phyloP scores from a whole-genome alignment of 2,888 invertebrate species.

The Caenorhabditis macrosperma region DNA sequence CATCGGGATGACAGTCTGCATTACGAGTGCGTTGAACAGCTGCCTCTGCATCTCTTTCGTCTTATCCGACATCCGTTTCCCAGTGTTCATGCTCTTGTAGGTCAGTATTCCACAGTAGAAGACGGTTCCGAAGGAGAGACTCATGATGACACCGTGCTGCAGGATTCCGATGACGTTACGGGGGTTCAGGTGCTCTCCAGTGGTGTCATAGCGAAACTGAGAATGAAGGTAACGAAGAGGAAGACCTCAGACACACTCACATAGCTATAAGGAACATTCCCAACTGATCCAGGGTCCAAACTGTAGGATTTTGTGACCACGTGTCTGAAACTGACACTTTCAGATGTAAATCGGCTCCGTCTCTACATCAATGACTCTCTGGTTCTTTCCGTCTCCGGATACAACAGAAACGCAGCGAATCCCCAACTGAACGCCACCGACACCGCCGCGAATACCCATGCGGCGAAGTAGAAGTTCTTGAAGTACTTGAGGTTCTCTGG shows the following conservation, averaged over 20 bases:
- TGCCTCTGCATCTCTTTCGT: constrained; percentile 32
- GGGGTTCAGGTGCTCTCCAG: constrained; percentile 11
- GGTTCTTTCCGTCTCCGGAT: constrained; percentile 37
- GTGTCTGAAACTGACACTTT: constrained; percentile 14
- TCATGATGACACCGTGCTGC: constrained; percentile 34
- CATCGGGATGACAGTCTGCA: constrained; percentile 46
- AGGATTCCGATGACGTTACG: constrained; percentile 31
- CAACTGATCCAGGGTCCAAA: constrained; percentile 23
- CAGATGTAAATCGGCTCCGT: too few species aligned
- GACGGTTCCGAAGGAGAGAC: constrained; percentile 8
- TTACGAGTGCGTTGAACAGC: constrained; percentile 30
- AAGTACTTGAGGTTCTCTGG: constrained; percentile 24
- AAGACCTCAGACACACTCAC: background rate
- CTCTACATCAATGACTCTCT: constrained; percentile 24
- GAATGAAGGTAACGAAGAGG: background rate
- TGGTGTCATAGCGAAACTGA: constrained; percentile 23
- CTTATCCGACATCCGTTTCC: constrained; percentile 4
- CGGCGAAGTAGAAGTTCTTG: constrained; percentile 10
- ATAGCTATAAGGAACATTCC: constrained; percentile 43
- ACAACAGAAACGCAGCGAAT: constrained; percentile 25
- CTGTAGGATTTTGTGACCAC: constrained; percentile 30
- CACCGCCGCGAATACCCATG: constrained; percentile 16
- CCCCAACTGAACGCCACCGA: constrained; percentile 24
- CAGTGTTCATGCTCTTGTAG: background rate
- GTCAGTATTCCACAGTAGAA: constrained; percentile 28